Base-by-base conservation (phyloP, 1,140 invertebrate genomes). In the Nomia melanderi region DNA sequence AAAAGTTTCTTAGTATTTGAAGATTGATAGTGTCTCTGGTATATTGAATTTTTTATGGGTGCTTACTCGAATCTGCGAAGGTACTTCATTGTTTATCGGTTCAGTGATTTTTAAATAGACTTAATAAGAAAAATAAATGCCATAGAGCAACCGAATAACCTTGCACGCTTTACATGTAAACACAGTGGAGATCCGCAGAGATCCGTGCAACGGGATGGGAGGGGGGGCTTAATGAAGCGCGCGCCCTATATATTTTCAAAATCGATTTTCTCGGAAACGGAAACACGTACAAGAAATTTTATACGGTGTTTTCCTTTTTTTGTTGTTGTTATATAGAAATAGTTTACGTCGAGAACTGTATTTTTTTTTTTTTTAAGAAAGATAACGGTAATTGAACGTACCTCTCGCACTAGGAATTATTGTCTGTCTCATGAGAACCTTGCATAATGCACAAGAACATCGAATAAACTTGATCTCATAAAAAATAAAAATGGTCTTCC, bases 381-480 rank as follows among this genome's bases (percentile, higher is more conserved):
- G 20, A n/a, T 8, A 12, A 36, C 23, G 9, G 25, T 53, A 39
- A 27, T 54, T 14, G 12, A 27, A 27, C 66, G n/a, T 85, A 85
- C 83, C 83, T 85, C 11, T 84, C 75, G 71, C 82, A 84, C n/a
- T 69, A 76, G 36, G 83, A 69, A 64, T 23, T 70, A 12, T n/a
- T n/a, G n/a, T n/a, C n/a, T n/a, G 11, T 27, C 39, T 8, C 14
- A 31, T n/a, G 4, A 23, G 23, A 4, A 64, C 29, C 9, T 50
- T 17, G 41, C 25, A 2, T 9, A 29, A 8, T 27, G 20, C n/a
- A n/a, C n/a, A n/a, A n/a, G n/a, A n/a, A n/a, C n/a, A n/a, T n/a
- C n/a, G n/a, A n/a, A n/a, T n/a, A 2, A 33, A 36, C 25, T 59
- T 17, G 14, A 0, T 44, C 14, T 31, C 33, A 11, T 14, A 6